Evolutionary conservation across 2,888 invertebrate species (phyloP).

Genomic region (Oscheius sp.): DNA sequence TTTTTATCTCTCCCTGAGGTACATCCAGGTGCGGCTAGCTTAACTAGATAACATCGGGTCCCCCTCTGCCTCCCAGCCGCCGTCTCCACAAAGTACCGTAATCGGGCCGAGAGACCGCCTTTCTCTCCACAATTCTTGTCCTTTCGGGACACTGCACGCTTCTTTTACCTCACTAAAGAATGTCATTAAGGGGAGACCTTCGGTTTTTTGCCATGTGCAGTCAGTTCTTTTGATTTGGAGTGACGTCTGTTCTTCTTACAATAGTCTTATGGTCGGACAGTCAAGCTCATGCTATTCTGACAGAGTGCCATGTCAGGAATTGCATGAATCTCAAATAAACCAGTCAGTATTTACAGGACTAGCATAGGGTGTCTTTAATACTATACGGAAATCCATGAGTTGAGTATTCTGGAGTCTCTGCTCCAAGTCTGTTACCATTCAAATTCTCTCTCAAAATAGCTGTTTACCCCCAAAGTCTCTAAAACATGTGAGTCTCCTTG

Average conservation of each 20-base stretch:
- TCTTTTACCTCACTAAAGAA: neutral
- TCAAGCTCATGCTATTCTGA: no score
- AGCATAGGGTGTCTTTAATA: no score
- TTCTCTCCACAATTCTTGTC: constrained; percentile 26
- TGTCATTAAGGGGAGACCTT: neutral
- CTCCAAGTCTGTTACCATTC: no score
- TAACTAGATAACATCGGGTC: constrained; percentile 23
- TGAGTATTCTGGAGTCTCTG: no score
- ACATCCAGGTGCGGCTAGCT: constrained; percentile 34
- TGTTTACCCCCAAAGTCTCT: no score
- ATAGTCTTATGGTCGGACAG: no score
- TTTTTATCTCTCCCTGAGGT: constrained; percentile 22
- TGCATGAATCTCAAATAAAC: no score
- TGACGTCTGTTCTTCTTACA: neutral
- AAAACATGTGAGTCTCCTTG: no score
- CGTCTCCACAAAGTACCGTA: constrained; percentile 34
- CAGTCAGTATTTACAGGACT: no score
- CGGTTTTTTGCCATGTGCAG: neutral
- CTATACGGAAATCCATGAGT: no score
- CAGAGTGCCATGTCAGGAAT: no score
- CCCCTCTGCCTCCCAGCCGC: constrained; percentile 16
- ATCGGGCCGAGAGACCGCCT: constrained; percentile 10
- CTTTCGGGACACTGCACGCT: neutral
- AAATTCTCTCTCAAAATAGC: no score
- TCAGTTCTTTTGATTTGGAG: neutral